phyloP scores from a whole-genome alignment of 2,113 vertebrate genomes.

The Onychorhynchus coronatus region DNA sequence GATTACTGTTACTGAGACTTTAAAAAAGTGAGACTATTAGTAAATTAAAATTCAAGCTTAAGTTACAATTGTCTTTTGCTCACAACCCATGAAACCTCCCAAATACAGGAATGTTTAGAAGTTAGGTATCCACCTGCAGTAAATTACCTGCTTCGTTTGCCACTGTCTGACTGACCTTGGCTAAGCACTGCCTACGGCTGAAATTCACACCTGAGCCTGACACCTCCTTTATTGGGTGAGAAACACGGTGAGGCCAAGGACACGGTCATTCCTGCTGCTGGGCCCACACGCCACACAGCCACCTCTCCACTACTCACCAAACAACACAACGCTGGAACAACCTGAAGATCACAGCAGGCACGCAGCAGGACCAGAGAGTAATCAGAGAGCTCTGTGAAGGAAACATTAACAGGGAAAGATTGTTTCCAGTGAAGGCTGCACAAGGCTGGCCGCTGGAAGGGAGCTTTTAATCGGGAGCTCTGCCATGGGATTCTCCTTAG shows the following conservation, averaged over 20 bases:
- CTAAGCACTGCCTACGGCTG: not conserved
- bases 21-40: not conserved
- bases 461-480: not conserved
- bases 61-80: not conserved
- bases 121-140: not conserved
- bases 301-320: constrained; percentile 70
- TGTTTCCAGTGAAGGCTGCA: not conserved
- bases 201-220: not conserved
- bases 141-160: accelerated
- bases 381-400: constrained; percentile 81
- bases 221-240: not conserved
- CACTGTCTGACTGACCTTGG: not conserved
- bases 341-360: constrained; percentile 77
- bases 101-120: not conserved
- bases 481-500: not conserved
- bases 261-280: not conserved
- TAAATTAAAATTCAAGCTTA: not conserved
- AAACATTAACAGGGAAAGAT: not conserved
- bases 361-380: constrained; percentile 71
- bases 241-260: not conserved
- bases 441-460: not conserved
- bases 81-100: not conserved
- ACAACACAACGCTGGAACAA: constrained; percentile 51
- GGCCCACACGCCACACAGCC: not conserved
- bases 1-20: not conserved